A percentile compares a stretch with the other conserved stretches of the same genome.
phyloP scores from a whole-genome alignment of 1,140 invertebrate species.

The Drosophila nigrodunni region DNA sequence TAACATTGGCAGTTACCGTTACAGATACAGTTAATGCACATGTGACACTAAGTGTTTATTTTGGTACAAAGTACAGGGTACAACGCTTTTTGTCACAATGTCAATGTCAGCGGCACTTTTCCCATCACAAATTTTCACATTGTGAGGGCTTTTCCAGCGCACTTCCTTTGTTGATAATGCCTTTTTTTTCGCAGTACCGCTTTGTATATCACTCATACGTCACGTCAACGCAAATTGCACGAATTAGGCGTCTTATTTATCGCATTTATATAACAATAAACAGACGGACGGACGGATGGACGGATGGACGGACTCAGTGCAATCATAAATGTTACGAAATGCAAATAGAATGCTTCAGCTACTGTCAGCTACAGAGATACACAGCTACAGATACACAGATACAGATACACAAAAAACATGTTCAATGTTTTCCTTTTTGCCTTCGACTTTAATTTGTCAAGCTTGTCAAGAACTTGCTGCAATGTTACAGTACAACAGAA shows the following conservation, averaged over 20 bases:
- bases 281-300: background rate
- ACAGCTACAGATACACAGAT: background rate
- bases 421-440: slow-evolving; percentile 19
- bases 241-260: slow-evolving; percentile 64
- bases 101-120: slow-evolving; percentile 21
- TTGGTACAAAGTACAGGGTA: background rate
- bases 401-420: slow-evolving; percentile 4
- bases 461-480: slow-evolving; percentile 29
- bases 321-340: slow-evolving; percentile 53
- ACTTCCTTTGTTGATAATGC: slow-evolving; percentile 37
- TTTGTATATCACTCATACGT: slow-evolving; percentile 57
- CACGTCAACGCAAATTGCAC: slow-evolving; percentile 49
- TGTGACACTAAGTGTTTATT: no score
- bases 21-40: background rate
- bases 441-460: slow-evolving; percentile 64
- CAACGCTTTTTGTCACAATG: slow-evolving; percentile 6
- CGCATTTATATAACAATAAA: slow-evolving; percentile 56
- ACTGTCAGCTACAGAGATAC: slow-evolving; percentile 20
- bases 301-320: background rate
- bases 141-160: slow-evolving; percentile 19
- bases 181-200: slow-evolving; percentile 2
- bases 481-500: background rate
- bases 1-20: background rate
- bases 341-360: slow-evolving; percentile 41
- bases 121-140: slow-evolving; percentile 15